Percentiles rank a stretch among this genome's conserved stretches.
Evolutionary conservation across 2,888 invertebrate species (phyloP).

Genomic region (Rhorus exstirpatorius): DNA sequence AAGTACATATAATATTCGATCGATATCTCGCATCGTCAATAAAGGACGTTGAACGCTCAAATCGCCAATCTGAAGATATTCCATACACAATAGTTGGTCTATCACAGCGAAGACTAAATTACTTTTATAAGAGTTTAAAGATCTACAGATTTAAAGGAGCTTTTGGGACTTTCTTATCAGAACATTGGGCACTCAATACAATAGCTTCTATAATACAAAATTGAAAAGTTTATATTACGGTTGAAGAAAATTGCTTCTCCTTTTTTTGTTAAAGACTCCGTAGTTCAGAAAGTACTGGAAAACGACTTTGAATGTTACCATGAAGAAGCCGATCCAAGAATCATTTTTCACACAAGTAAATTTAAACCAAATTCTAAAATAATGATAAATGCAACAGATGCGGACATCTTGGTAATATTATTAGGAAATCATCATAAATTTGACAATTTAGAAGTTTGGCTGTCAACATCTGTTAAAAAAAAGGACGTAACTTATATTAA

Average conservation of each 20-base stretch:
- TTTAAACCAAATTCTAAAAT: conserved; percentile 25
- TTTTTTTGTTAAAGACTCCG: not conserved
- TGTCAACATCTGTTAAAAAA: not conserved
- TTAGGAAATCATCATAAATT: conserved; percentile 57
- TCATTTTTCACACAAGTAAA: conserved; percentile 60
- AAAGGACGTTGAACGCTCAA: not conserved
- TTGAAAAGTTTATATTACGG: conserved; percentile 49
- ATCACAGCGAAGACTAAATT: not conserved
- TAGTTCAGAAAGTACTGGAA: conserved; percentile 19
- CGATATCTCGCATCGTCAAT: conserved; percentile 5
- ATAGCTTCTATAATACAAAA: conserved; percentile 38
- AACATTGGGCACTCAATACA: not conserved
- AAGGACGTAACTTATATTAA: too few relatives aligned
- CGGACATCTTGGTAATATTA: conserved; percentile 50
- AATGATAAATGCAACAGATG: conserved; percentile 52
- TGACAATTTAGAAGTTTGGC: conserved; percentile 2
- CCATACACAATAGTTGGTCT: not conserved
- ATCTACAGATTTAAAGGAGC: conserved; percentile 2
- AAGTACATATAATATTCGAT: conserved; percentile 78
- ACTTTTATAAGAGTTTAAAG: not conserved
- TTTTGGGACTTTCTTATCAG: not conserved
- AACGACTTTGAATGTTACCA: conserved; percentile 60
- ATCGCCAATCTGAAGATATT: not conserved
- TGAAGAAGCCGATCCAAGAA: conserved; percentile 72
- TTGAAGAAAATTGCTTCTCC: not conserved